These are phyloP conservation scores for Acanthosepion lycidas DNA, from an alignment of 2,888 invertebrate species.

Conservation along the genomic window DNA sequence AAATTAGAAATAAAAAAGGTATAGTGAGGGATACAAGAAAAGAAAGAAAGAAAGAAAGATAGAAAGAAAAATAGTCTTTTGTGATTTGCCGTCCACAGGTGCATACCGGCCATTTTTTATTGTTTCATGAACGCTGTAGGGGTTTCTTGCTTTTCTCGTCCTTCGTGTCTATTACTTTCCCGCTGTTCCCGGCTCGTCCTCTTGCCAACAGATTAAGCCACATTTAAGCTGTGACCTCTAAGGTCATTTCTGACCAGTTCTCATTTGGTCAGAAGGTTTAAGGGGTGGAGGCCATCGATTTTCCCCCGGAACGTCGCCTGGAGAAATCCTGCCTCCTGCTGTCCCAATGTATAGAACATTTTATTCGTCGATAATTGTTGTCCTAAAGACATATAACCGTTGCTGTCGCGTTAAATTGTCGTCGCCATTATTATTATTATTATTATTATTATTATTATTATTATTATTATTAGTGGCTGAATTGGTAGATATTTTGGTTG, in stretches of 20 bases:
- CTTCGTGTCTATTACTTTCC: background rate
- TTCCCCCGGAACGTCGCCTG: background rate
- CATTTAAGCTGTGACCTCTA: background rate
- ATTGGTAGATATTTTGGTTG: too few species aligned
- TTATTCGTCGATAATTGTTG: slow-evolving; percentile 20
- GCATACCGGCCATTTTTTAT: background rate
- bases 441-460: background rate
- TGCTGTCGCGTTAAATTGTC: background rate
- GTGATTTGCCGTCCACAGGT: background rate
- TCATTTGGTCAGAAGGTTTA: background rate
- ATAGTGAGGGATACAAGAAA: background rate
- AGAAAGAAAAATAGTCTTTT: background rate
- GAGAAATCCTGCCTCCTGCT: background rate
- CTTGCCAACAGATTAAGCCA: slow-evolving; percentile 6
- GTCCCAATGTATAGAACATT: slow-evolving; percentile 4
- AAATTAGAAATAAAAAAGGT: background rate
- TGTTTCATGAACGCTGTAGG: too few species aligned
- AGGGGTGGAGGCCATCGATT: background rate
- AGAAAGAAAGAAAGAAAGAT: background rate
- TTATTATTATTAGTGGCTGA: too few species aligned
- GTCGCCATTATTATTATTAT: background rate
- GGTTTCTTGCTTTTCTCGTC: too few species aligned
- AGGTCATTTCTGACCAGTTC: background rate
- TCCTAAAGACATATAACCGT: background rate
- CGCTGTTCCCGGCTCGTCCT: background rate